Evolutionary conservation across 2,888 invertebrate species (phyloP).

Genomic region (Campoplex nolae): DNA sequence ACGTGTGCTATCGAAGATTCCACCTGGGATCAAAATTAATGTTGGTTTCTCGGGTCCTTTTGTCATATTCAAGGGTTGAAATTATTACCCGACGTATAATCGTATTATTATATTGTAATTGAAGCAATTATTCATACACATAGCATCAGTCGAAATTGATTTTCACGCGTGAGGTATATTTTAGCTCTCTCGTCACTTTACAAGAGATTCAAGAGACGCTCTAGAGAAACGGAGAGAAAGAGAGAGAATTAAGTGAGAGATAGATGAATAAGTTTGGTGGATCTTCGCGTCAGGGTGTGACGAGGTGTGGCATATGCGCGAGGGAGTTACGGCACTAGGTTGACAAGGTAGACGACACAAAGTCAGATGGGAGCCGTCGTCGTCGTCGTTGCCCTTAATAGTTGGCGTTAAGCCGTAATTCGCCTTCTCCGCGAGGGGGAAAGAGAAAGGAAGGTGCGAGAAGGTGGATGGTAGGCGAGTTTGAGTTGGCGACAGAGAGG

Average conservation of each 20-base stretch:
- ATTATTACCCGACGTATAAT: conserved; percentile 5
- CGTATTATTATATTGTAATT: not conserved
- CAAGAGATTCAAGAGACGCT: not conserved
- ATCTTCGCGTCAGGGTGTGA: conserved; percentile 47
- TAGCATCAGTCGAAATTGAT: conserved; percentile 55
- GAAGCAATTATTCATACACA: not conserved
- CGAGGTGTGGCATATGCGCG: conserved; percentile 35
- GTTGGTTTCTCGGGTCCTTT: not conserved
- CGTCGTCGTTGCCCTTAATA: conserved; percentile 67
- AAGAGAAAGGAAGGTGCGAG: conserved; percentile 12
- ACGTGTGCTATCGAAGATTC: not conserved
- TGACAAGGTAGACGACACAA: conserved; percentile 51
- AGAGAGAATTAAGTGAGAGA: not conserved
- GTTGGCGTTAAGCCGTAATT: conserved; percentile 69
- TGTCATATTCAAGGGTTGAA: not conserved
- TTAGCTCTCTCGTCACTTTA: conserved; percentile 2
- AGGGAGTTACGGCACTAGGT: conserved; percentile 33
- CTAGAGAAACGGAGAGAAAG: not conserved
- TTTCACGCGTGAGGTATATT: conserved; percentile 47
- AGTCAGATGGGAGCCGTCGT: conserved; percentile 53
- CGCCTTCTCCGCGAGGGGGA: conserved; percentile 51
- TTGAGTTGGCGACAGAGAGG: not conserved
- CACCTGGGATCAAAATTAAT: not conserved
- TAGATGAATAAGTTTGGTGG: conserved; percentile 46
- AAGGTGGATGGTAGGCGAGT: not conserved